These are phyloP conservation scores for Actinopyga echinites DNA, from an alignment of 53 echinoderm and acorn worm genomes.

Conservation along the genomic window DNA sequence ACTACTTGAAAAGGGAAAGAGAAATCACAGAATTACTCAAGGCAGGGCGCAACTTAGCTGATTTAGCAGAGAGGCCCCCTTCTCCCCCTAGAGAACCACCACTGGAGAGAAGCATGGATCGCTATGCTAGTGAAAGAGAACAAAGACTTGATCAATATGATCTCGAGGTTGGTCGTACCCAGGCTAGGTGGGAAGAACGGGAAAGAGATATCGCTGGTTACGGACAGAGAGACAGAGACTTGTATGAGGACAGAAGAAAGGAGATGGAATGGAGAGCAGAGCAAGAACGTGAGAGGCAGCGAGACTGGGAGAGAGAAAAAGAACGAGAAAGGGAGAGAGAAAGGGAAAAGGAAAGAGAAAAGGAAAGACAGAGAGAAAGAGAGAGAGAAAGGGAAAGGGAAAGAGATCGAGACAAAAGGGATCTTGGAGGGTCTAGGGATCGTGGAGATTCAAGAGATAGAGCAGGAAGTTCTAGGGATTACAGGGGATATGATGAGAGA, in stretches of 20 bases:
- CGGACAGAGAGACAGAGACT: neutral
- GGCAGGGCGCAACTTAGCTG: neutral
- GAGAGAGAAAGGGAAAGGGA: neutral
- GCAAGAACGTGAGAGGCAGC: constrained; percentile 32
- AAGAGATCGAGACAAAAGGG: neutral
- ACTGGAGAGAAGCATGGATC: constrained; percentile 31
- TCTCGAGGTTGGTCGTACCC: neutral
- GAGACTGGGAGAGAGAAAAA: constrained; percentile 9
- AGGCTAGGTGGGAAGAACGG: neutral
- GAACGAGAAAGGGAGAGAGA: constrained; percentile 22
- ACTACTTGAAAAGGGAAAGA: constrained; percentile 14
- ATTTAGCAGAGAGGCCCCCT: constrained; percentile 40
- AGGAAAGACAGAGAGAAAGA: neutral
- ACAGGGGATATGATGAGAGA: neutral
- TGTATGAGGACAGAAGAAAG: neutral
- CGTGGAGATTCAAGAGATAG: constrained; percentile 5
- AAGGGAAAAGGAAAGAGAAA: neutral
- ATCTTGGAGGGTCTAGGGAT: neutral
- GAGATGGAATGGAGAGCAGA: constrained; percentile 23
- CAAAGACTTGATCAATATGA: constrained; percentile 1
- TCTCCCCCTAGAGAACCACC: constrained; percentile 39
- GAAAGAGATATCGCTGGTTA: neutral
- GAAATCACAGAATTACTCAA: constrained; percentile 5
- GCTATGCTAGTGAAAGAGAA: neutral
- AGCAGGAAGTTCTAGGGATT: neutral